A percentile compares a stretch with the other conserved stretches of the same genome.
phyloP scores from a whole-genome alignment of 2,888 invertebrate genomes.

The Eupelmus urozonus region DNA sequence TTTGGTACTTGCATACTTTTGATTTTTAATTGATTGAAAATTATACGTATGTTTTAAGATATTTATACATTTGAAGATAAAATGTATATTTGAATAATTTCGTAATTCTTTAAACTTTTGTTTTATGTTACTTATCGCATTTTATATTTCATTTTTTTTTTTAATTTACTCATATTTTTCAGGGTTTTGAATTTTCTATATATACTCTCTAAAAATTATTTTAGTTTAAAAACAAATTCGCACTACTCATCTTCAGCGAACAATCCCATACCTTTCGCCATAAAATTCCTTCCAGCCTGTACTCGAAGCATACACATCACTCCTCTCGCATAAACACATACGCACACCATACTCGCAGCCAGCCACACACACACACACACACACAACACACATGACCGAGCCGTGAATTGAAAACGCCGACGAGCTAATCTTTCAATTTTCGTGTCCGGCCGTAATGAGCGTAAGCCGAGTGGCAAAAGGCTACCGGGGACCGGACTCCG shows the following conservation, averaged over 20 bases:
- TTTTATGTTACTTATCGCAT: too few species aligned
- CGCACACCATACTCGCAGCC: background rate
- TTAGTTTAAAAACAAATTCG: too few species aligned
- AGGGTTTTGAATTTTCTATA: too few species aligned
- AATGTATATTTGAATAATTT: too few species aligned
- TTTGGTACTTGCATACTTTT: too few species aligned
- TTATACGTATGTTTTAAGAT: too few species aligned
- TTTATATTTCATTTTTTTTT: too few species aligned
- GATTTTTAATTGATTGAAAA: too few species aligned
- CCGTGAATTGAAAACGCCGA: slow-evolving; percentile 55
- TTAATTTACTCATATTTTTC: too few species aligned
- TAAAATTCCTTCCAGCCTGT: slow-evolving; percentile 6
- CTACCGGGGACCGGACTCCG: slow-evolving; percentile 39
- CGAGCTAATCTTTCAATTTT: slow-evolving; percentile 59
- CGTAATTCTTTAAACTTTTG: too few species aligned
- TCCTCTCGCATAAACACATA: background rate
- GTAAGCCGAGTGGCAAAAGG: slow-evolving; percentile 56
- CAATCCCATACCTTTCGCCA: slow-evolving; percentile 6
- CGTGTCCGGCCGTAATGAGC: slow-evolving; percentile 56
- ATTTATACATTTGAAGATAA: too few species aligned
- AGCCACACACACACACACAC: background rate
- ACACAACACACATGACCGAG: background rate
- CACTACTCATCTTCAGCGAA: background rate
- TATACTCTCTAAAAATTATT: too few species aligned
- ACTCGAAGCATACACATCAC: background rate